These are phyloP conservation scores for Pangasius mekongensis DNA, from an alignment of 2,797 vertebrate genomes.

Conservation along the genomic window DNA sequence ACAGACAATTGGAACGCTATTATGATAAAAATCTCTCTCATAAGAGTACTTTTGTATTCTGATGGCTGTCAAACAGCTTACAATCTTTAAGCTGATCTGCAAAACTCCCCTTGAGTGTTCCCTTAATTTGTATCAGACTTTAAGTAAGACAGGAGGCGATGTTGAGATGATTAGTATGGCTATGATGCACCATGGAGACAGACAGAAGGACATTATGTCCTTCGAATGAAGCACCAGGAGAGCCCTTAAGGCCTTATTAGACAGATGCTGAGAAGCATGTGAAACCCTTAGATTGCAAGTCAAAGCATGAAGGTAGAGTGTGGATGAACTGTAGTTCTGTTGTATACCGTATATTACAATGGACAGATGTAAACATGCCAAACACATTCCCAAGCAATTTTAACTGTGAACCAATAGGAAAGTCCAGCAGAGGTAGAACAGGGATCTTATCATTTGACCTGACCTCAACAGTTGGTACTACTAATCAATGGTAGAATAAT, in stretches of 20 bases:
- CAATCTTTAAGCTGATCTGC: constrained; percentile 9
- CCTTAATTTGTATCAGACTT: constrained; percentile 28
- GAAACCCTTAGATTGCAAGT: constrained; percentile 19
- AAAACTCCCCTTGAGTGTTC: not conserved
- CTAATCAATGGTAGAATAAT: constrained; percentile 36
- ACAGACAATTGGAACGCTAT: not conserved
- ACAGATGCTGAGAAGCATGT: constrained; percentile 40
- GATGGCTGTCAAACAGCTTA: not conserved
- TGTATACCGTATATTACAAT: no score
- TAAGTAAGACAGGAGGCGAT: constrained; percentile 37
- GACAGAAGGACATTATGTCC: constrained; percentile 54
- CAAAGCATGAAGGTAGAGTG: constrained; percentile 9
- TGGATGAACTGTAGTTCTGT: not conserved
- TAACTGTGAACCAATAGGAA: not conserved
- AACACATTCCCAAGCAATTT: constrained; percentile 11
- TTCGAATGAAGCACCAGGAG: constrained; percentile 52
- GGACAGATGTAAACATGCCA: constrained; percentile 10
- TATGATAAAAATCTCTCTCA: not conserved
- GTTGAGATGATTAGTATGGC: constrained; percentile 54
- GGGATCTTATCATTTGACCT: not conserved
- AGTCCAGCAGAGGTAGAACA: not conserved
- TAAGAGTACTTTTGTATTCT: not conserved
- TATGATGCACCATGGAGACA: constrained; percentile 41
- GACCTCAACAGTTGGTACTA: not conserved
- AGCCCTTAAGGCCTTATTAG: constrained; percentile 60